phyloP scores from a whole-genome alignment of 2,113 vertebrate species.

The Nothoprocta perdicaria region DNA sequence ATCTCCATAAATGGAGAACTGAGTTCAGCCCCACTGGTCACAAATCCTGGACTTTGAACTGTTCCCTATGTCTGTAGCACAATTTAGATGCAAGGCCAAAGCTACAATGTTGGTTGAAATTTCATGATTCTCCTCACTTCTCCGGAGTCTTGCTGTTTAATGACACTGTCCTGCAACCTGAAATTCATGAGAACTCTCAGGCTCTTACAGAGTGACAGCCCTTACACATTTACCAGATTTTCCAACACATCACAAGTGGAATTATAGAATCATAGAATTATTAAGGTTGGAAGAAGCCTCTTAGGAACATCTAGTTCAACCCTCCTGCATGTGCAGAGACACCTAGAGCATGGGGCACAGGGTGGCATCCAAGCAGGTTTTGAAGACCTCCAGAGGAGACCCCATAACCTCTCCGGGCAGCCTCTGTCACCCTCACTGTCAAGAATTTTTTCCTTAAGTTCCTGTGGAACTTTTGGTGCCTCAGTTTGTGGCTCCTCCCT shows the following conservation, averaged over 20 bases:
- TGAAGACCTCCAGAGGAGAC: too few species aligned
- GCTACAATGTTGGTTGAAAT: background rate
- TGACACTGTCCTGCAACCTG: background rate
- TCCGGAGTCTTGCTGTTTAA: background rate
- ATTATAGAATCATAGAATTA: too few species aligned
- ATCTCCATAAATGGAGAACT: conserved; percentile 19
- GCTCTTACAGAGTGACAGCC: background rate
- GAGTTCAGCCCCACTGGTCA: background rate
- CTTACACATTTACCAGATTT: background rate
- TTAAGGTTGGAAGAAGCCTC: too few species aligned
- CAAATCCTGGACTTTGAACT: background rate
- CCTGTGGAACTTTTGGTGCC: too few species aligned
- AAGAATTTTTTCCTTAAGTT: too few species aligned
- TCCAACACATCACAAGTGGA: background rate
- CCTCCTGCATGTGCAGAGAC: too few species aligned
- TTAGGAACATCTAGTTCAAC: too few species aligned
- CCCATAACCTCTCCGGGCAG: too few species aligned
- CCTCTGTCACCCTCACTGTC: too few species aligned
- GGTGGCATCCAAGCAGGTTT: too few species aligned
- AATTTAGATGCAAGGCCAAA: background rate
- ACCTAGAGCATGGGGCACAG: too few species aligned
- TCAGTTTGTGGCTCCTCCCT: too few species aligned
- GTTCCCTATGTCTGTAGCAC: background rate
- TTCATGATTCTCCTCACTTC: background rate
- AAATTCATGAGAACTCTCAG: background rate